Evolutionary conservation across 2,113 vertebrate genomes (phyloP).

Genomic region (Piaya cayana): DNA sequence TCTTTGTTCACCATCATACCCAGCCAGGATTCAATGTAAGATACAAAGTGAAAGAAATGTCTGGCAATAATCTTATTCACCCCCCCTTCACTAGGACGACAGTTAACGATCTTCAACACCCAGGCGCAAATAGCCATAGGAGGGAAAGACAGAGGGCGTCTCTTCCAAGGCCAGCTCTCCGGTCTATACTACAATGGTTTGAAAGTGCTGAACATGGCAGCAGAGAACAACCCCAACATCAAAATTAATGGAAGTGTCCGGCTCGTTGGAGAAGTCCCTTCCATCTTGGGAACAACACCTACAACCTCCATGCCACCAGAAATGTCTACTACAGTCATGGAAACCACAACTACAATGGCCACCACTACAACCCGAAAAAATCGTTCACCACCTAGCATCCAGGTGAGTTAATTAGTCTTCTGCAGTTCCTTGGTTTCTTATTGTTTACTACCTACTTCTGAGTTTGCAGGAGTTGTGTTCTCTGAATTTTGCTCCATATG

Average conservation of each 20-base stretch:
- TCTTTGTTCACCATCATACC: slow-evolving; percentile 29
- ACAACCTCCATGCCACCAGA: slow-evolving; percentile 92
- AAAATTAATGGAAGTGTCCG: slow-evolving; percentile 95
- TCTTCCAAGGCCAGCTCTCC: slow-evolving; percentile 97
- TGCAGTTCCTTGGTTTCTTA: not conserved
- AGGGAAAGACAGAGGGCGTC: slow-evolving; percentile 92
- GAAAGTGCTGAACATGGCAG: slow-evolving; percentile 97
- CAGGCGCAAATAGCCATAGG: slow-evolving; percentile 98
- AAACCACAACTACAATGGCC: slow-evolving; percentile 96
- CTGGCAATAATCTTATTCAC: slow-evolving; percentile 78
- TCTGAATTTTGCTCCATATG: not conserved
- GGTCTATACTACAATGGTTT: slow-evolving; percentile 98
- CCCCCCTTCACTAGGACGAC: slow-evolving; percentile 87
- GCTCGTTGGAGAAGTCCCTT: slow-evolving; percentile 92
- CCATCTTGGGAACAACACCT: slow-evolving; percentile 86
- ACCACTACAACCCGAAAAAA: slow-evolving; percentile 96
- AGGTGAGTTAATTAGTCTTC: slow-evolving; percentile 75
- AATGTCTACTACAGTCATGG: slow-evolving; percentile 98
- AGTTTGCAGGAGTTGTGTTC: not conserved
- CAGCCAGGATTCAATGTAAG: slow-evolving; percentile 1
- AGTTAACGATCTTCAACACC: slow-evolving; percentile 99
- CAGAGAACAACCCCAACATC: slow-evolving; percentile 92
- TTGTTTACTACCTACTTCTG: not conserved
- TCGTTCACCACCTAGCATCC: slow-evolving; percentile 91
- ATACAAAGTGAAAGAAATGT: slow-evolving; percentile 44